Conservation (phyloP, 2,888 invertebrate species). For the Eupithecia pulchellata region DNA sequence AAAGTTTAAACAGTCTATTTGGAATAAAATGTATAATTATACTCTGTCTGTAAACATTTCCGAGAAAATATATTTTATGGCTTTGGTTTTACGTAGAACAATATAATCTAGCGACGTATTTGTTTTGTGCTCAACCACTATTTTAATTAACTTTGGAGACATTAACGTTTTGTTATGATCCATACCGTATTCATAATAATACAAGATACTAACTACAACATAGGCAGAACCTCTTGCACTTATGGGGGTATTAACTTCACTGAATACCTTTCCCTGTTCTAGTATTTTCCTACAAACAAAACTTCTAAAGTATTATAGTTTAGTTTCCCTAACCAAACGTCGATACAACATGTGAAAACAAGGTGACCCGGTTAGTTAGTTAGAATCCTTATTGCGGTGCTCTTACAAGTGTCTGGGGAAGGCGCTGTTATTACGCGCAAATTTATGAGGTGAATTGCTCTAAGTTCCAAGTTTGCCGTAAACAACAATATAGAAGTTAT, state of each 20-base stretch:
- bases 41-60: neutral
- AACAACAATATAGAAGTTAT: constrained; percentile 82
- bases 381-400: constrained; percentile 71
- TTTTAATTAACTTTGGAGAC: neutral
- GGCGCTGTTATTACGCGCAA: constrained; percentile 81
- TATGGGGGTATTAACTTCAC: neutral
- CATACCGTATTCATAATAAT: neutral
- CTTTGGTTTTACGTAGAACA: neutral
- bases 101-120: neutral
- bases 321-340: neutral
- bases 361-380: constrained; percentile 65
- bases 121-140: neutral
- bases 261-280: neutral
- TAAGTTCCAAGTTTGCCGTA: constrained; percentile 79
- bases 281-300: neutral
- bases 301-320: neutral
- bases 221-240: neutral
- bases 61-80: neutral
- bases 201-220: neutral
- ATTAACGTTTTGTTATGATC: neutral
- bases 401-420: constrained; percentile 81
- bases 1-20: neutral
- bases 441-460: constrained; percentile 81
- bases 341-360: constrained; percentile 42
- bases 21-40: neutral